These are phyloP conservation scores for Drosophila sp. DNA, from an alignment of 1,140 invertebrate species.

Conservation along the genomic window DNA sequence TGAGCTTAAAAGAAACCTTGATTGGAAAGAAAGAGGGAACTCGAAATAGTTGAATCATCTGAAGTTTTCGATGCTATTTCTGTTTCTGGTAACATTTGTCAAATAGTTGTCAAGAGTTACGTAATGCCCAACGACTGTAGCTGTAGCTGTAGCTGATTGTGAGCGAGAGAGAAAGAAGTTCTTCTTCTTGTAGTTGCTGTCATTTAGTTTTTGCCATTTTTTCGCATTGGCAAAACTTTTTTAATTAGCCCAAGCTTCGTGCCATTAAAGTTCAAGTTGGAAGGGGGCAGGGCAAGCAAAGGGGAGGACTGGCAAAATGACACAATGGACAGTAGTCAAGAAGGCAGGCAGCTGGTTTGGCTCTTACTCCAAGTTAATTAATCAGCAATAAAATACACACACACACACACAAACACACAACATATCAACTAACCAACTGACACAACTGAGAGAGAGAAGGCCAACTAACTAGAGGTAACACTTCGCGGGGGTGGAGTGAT, in stretches of 20 bases:
- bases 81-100: conserved; percentile 6
- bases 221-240: conserved; percentile 60
- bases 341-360: conserved; percentile 14
- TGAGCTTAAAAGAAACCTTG: conserved; percentile 4
- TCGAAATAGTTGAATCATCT: not conserved
- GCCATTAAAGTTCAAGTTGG: conserved; percentile 59
- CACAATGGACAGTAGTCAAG: conserved; percentile 40
- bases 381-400: conserved; percentile 72
- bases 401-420: not conserved
- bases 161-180: not conserved
- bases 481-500: not conserved
- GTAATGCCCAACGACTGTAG: not conserved
- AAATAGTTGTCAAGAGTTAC: conserved; percentile 52
- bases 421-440: conserved; percentile 51
- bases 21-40: not conserved
- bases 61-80: not conserved
- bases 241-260: conserved; percentile 72
- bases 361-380: conserved; percentile 62
- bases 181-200: not conserved
- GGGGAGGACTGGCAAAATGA: conserved; percentile 30
- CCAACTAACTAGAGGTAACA: conserved; percentile 1
- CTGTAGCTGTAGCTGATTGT: not conserved
- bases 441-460: conserved; percentile 31
- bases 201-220: conserved; percentile 20
- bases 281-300: not conserved